Conservation (phyloP, 1,140 invertebrate species). For the Heliconius hewitsoni region DNA sequence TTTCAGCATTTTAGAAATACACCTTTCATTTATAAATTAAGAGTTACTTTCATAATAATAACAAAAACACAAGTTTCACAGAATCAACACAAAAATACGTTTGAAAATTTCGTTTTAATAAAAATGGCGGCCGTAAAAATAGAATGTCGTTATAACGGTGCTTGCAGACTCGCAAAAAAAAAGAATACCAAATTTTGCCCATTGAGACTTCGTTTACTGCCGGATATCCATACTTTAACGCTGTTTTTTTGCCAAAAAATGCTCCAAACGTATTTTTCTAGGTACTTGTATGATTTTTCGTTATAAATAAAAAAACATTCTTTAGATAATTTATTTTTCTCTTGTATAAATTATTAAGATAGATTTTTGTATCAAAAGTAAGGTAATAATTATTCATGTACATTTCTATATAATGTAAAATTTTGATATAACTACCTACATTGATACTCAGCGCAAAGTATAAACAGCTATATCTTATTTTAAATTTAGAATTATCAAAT, state of each 20-base stretch:
- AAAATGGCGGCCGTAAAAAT: constrained; percentile 18
- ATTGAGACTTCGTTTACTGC: constrained; percentile 17
- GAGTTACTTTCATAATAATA: neutral
- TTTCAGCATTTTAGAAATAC: too few relatives aligned
- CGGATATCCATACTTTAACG: constrained; percentile 9
- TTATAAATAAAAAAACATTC: neutral
- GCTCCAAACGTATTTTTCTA: neutral
- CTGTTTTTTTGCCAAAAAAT: neutral
- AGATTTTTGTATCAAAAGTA: too few relatives aligned
- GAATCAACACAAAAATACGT: constrained; percentile 3
- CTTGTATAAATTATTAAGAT: too few relatives aligned
- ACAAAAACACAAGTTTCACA: neutral
- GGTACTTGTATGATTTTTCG: neutral
- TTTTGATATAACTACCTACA: too few relatives aligned
- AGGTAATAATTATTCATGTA: too few relatives aligned
- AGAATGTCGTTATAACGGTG: constrained; percentile 12
- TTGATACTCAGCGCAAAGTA: too few relatives aligned
- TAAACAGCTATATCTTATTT: too few relatives aligned
- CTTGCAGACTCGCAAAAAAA: constrained; percentile 17
- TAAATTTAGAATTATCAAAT: too few relatives aligned
- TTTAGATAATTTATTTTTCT: too few relatives aligned
- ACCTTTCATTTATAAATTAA: too few relatives aligned
- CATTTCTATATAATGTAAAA: too few relatives aligned
- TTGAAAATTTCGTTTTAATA: constrained; percentile 8
- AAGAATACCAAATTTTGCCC: constrained; percentile 5